phyloP scores from a whole-genome alignment of 2,113 vertebrate species.

The Pachyramphus minor region DNA sequence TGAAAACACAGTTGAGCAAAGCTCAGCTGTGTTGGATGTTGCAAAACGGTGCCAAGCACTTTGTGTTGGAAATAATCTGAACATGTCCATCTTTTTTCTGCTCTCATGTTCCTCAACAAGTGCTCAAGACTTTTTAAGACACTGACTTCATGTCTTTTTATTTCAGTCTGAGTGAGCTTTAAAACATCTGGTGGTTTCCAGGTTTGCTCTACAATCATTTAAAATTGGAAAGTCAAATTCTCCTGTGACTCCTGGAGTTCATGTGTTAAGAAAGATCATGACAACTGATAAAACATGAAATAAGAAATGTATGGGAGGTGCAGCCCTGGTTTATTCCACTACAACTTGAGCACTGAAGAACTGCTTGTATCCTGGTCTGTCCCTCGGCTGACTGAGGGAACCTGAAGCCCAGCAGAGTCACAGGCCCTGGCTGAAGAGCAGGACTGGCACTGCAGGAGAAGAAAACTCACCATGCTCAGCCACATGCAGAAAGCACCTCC shows the following conservation, averaged over 20 bases:
- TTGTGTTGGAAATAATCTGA: neutral
- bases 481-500: neutral
- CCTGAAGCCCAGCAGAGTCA: neutral
- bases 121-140: neutral
- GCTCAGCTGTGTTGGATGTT: neutral
- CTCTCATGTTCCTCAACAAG: neutral
- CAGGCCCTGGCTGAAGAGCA: neutral
- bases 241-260: neutral
- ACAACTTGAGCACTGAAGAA: neutral
- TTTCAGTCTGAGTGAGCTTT: neutral
- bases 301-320: neutral
- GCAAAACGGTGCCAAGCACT: fast-evolving
- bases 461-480: neutral
- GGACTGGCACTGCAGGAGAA: neutral
- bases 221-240: neutral
- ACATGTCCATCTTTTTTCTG: neutral
- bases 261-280: neutral
- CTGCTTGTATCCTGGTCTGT: neutral
- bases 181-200: neutral
- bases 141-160: neutral
- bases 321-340: neutral
- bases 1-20: neutral
- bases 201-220: neutral
- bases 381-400: neutral
- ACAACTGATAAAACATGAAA: neutral